Conservation (phyloP, 2,888 invertebrate genomes). For the Drosophila anomelani region DNA sequence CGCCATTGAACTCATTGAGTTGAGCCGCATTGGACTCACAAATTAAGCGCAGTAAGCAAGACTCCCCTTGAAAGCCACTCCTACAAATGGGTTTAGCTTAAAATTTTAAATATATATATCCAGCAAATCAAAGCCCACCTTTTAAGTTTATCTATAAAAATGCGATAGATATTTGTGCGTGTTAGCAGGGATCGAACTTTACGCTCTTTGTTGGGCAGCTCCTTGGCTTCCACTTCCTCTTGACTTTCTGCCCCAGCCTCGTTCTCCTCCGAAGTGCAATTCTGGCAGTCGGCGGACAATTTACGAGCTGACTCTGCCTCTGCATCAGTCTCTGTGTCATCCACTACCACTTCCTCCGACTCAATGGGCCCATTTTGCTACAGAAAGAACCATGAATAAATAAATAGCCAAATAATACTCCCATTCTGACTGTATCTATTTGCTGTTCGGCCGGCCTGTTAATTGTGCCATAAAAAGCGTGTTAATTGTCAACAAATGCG, state of each 20-base stretch:
- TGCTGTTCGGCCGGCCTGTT: constrained; percentile 46
- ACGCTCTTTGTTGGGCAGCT: constrained; percentile 22
- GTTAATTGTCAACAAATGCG: constrained; percentile 53
- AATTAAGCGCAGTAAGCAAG: constrained; percentile 88
- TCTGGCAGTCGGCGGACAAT: constrained; percentile 5
- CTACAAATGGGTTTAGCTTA: constrained; percentile 48
- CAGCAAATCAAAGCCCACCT: constrained; percentile 44
- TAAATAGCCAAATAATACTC: constrained; percentile 20
- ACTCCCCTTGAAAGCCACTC: constrained; percentile 86
- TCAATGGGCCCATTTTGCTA: constrained; percentile 74
- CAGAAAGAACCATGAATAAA: constrained; percentile 9
- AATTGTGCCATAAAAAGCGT: constrained; percentile 58
- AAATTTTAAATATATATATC: not conserved
- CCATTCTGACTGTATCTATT: constrained; percentile 23
- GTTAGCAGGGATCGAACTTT: constrained; percentile 62
- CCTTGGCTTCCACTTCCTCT: constrained; percentile 14
- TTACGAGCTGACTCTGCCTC: constrained; percentile 59
- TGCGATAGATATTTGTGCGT: constrained; percentile 72
- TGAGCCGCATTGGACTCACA: constrained; percentile 87
- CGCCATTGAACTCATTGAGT: constrained; percentile 86
- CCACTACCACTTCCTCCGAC: constrained; percentile 46
- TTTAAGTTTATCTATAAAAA: constrained; percentile 68
- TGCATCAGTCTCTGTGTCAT: constrained; percentile 48
- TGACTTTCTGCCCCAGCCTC: constrained; percentile 4
- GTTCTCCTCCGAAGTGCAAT: constrained; percentile 19